Evolutionary conservation across 2,888 invertebrate species (phyloP).

Genomic region (Limnephilus lunatus): DNA sequence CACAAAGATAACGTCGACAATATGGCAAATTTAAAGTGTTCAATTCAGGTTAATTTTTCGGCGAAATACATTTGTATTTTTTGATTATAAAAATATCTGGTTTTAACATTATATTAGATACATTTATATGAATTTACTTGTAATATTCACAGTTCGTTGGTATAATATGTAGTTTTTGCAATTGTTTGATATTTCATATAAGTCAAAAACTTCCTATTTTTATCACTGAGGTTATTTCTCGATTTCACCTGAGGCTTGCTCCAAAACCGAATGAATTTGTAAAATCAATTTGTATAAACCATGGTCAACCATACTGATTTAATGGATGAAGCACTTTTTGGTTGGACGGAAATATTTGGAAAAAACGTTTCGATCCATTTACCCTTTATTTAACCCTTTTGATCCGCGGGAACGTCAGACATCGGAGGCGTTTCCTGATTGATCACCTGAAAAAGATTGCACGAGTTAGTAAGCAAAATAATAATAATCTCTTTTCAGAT

Average conservation of each 20-base stretch:
- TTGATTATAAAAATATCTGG: neutral
- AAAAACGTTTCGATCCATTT: slow-evolving; percentile 10
- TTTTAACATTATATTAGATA: neutral
- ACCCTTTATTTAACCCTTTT: slow-evolving; percentile 18
- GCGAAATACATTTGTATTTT: neutral
- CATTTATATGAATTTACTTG: neutral
- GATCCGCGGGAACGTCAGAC: neutral
- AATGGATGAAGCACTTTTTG: neutral
- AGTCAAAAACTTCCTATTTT: neutral
- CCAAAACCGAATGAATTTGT: neutral
- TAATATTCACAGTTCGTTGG: neutral
- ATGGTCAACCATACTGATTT: neutral
- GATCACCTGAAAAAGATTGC: slow-evolving; percentile 14
- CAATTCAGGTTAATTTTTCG: neutral
- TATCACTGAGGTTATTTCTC: neutral
- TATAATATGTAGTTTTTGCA: neutral
- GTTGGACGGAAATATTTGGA: slow-evolving; percentile 6
- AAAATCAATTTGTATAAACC: neutral
- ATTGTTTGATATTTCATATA: neutral
- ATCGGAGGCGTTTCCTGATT: slow-evolving; percentile 35
- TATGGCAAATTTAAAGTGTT: neutral
- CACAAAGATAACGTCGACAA: neutral
- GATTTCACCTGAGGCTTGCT: neutral
- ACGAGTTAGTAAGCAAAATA: neutral
- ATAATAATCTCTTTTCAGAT: neutral